Conservation (phyloP, 2,797 vertebrate genomes). For the Astyanax mexicanus region DNA sequence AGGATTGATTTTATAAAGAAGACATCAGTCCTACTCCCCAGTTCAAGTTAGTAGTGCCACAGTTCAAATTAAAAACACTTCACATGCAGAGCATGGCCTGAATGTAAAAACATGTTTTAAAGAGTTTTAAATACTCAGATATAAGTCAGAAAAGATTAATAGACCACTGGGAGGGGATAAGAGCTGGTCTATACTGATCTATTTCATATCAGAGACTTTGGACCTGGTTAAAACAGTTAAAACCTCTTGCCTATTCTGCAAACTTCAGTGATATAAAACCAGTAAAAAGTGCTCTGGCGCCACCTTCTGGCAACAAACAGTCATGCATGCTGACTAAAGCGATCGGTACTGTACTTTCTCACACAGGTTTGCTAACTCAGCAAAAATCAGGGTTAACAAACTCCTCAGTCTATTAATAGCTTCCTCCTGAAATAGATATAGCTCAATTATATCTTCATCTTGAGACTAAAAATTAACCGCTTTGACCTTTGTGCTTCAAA, state of each 20-base stretch:
- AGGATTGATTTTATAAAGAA: too few species aligned
- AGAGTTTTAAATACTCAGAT: too few species aligned
- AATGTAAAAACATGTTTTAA: too few species aligned
- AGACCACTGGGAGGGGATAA: background rate
- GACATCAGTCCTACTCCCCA: too few species aligned
- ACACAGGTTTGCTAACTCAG: background rate
- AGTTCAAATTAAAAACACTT: too few species aligned
- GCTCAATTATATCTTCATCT: background rate
- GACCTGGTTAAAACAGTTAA: too few species aligned
- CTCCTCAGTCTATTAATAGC: background rate
- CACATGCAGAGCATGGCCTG: too few species aligned
- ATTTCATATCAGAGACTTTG: too few species aligned
- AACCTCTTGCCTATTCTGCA: background rate
- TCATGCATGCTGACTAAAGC: background rate
- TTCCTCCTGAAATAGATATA: background rate
- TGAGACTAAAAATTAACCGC: too few species aligned
- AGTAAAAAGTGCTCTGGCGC: slow-evolving; percentile 56
- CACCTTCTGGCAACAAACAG: slow-evolving; percentile 62
- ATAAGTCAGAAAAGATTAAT: too few species aligned
- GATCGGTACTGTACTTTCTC: background rate
- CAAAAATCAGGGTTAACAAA: background rate
- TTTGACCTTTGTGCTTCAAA: slow-evolving; percentile 17
- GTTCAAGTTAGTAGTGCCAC: too few species aligned
- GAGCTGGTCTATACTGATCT: background rate
- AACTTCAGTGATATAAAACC: background rate